A percentile compares a stretch with the other conserved stretches of the same genome.
phyloP scores from a whole-genome alignment of 1,140 invertebrate genomes.

The Drosophila parvula region DNA sequence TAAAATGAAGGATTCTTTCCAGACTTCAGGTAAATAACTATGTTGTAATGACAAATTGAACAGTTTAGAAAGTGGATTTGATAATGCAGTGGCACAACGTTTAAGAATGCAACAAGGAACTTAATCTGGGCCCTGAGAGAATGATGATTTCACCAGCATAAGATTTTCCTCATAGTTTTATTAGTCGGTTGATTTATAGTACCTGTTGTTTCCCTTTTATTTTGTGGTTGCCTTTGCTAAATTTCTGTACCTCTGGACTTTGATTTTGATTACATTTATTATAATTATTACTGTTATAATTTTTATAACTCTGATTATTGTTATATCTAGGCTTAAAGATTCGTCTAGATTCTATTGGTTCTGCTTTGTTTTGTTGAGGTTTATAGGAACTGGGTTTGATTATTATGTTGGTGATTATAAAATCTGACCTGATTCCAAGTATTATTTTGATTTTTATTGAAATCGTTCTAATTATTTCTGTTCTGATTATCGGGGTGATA shows the following conservation, averaged over 20 bases:
- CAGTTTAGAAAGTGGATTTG: too few species aligned
- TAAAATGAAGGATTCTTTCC: too few species aligned
- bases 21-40: too few species aligned
- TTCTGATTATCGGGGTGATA: background rate
- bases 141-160: too few species aligned
- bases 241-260: background rate
- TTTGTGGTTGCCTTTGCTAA: background rate
- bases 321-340: background rate
- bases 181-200: too few species aligned
- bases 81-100: too few species aligned
- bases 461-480: background rate
- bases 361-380: background rate
- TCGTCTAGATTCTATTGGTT: conserved; percentile 3
- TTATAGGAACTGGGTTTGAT: background rate
- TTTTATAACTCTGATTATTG: background rate
- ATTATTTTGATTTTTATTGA: background rate
- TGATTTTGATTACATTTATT: too few species aligned
- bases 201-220: too few species aligned
- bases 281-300: background rate
- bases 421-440: background rate
- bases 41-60: too few species aligned
- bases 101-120: too few species aligned
- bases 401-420: background rate
- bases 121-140: too few species aligned
- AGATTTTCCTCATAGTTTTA: too few species aligned